Evolutionary conservation across 2,888 invertebrate genomes (phyloP), one percentile per base, ranked within the genome.

Genomic region (Oligia fasciuncula): DNA sequence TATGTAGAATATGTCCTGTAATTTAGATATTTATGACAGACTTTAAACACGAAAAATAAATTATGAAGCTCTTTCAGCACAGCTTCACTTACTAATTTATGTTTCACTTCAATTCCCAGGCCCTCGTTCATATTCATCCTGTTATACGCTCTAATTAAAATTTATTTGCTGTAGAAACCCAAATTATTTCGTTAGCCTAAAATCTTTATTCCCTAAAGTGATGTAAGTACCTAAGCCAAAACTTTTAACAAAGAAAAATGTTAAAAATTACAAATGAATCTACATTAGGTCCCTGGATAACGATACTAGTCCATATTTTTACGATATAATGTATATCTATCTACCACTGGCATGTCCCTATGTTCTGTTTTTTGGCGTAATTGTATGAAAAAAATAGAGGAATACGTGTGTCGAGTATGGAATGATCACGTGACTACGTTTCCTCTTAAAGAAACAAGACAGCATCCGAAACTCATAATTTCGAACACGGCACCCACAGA

Each of bases 161-260:
- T 77, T 60, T 82, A 81, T 73, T 77, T 68, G 49, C 46, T 17
- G 40, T n/a, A 35, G 81, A 54, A 66, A 62, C 68, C 49, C 63
- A 14, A 70, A 81, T 57, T 54, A 66, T 54, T 76, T 70, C n/a
- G 43, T 43, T 35, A 46, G 43, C 46, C 23, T 11, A 46, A 76
- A 51, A 68, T 80, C 11, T 76, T 76, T 80, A 65, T 71, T 66
- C 43, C 23, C n/a, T 29, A 46, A 60, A 66, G 51, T 51, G 19
- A 60, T 60, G 65, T 46, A 57, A 57, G 35, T 19, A 29, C 29
- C 29, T 29, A 54, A 46, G 63, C 8, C 8, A 51, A 46, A 29
- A 6, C 0, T 23, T 81, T 17, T 43, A 57, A 1, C 1, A 65
- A 66, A 14, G 54, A 76, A 66, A 40, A 46, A 35, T 49, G 19